Conservation (phyloP, 2,888 invertebrate genomes). For the Acleris sparsana region DNA sequence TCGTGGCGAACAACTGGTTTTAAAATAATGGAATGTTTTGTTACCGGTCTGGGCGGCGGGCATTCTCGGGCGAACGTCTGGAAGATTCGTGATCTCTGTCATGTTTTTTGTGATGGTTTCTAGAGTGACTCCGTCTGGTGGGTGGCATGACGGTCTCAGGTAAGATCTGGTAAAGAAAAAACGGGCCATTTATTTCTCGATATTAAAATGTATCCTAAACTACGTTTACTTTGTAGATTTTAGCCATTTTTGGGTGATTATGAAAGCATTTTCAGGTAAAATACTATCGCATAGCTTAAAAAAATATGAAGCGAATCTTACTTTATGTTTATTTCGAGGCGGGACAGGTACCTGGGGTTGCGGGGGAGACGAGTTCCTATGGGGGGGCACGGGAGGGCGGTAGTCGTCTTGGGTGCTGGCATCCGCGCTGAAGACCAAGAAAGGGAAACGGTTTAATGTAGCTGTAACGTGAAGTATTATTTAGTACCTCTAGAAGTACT, state of each 20-base stretch:
- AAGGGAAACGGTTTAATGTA: constrained; percentile 56
- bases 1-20: too few relatives aligned
- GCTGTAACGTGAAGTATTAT: not conserved
- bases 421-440: constrained; percentile 75
- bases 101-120: constrained; percentile 75
- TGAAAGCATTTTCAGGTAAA: constrained; percentile 14
- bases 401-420: constrained; percentile 83
- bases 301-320: constrained; percentile 46
- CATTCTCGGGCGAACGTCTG: constrained; percentile 74
- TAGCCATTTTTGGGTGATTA: constrained; percentile 5
- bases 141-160: constrained; percentile 81
- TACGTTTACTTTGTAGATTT: not conserved
- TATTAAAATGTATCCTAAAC: not conserved
- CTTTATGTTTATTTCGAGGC: constrained; percentile 76
- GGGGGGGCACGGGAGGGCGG: constrained; percentile 94
- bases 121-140: constrained; percentile 72
- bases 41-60: constrained; percentile 75
- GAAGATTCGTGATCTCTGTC: constrained; percentile 70
- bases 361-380: constrained; percentile 87
- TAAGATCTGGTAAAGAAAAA: constrained; percentile 60
- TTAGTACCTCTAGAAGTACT: too few relatives aligned
- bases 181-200: not conserved
- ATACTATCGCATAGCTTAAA: constrained; percentile 28
- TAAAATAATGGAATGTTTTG: not conserved
- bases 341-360: constrained; percentile 67